Base-by-base conservation (phyloP, 35 echinoderm and acorn worm genomes). In the Acanthaster planci region DNA sequence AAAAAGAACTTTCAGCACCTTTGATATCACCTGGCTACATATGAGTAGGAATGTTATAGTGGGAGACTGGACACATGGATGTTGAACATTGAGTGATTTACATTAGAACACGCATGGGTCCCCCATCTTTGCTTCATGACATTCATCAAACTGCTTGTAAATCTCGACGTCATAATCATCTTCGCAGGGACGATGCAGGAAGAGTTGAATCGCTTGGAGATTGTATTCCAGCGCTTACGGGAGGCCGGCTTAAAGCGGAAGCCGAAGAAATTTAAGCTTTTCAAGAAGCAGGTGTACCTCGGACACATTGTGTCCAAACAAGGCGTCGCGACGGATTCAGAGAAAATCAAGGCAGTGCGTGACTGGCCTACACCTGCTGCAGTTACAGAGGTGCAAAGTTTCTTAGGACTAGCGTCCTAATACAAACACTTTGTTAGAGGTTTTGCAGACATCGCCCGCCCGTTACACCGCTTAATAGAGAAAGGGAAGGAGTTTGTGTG, bases 361-460 rank as follows among this genome's bases (percentile, higher is more conserved):
- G 44, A 75, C 0, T 78, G 64, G 89, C 47, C 82, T 6, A 34
- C 12, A 0, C 89, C 81, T 0, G 0, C 0, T 0, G 77, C 19
- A 35, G 18, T 38, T 8, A 55, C 52, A 15, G 0, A 85, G 29
- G 68, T 85, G n/a, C 1, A 52, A 0, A 82, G 86, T 68, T 88
- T 88, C 35, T 44, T 90, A 12, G 89, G 89, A 7, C 34, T 90
- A 18, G 40, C 51, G 0, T 86, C 83, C 12, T 92, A 92, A 22
- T 92, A 92, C 47, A 40, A 84, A 30, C 59, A 60, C 2, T 92
- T 92, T 59, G 55, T 92, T 34, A 40, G 21, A 10, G 52, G 76
- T 6, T 92, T 92, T 76, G 84, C 90, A 3, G 79, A 82, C 3
- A 59, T 92, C 18, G 90, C 90, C 19, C 38, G 77, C 1, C 92